Evolutionary conservation across 2,113 vertebrate genomes (phyloP), one percentile per base, ranked within the genome.

Genomic region (Anser cygnoides): DNA sequence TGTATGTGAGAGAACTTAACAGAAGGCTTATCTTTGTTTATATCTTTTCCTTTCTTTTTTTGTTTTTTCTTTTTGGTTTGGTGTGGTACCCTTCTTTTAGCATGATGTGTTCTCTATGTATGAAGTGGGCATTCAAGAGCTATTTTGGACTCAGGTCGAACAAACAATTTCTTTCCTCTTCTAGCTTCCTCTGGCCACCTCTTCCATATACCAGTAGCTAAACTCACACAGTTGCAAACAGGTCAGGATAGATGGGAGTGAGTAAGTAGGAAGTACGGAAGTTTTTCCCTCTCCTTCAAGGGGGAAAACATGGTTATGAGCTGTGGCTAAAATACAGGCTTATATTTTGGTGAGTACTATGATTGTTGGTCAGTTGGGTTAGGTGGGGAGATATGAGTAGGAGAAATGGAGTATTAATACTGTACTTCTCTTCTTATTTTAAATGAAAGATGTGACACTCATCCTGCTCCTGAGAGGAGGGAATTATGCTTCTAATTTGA

Each of bases 401-500:
- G 16, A 84, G 25, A 92, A 85, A 61, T 41, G 11, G 6, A 74
- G 79, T 85, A 70, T 49, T 90, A 44, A 85, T 80, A 20, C 9
- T 70, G 2, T 58, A 12, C 73, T 88, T 25, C 41, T 89, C 43
- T 50, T 89, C 28, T 67, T 78, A 67, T 91, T 94, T 91, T 84
- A 63, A 84, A 67, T 62, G 4, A 85, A 87, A 67, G 28, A 91
- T 8, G 4, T 16, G 7, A 58, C 85, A 9, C 8, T 59, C 84
- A 3, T 84, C 84, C 46, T 74, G 25, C 19, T 92, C 28, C 52
- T 59, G 61, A 92, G 73, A 92, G 59, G 13, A 58, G 10, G 78
- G 13, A 84, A 67, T 81, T 87, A 62, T 74, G 20, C 41, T n/a
- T 91, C 52, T 91, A 81, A 87, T 94, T 74, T 95, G 57, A 71